Percentiles rank a stretch among this genome's conserved stretches.
Conservation (phyloP, 2,797 vertebrate genomes). For the Muscicapa striata region DNA sequence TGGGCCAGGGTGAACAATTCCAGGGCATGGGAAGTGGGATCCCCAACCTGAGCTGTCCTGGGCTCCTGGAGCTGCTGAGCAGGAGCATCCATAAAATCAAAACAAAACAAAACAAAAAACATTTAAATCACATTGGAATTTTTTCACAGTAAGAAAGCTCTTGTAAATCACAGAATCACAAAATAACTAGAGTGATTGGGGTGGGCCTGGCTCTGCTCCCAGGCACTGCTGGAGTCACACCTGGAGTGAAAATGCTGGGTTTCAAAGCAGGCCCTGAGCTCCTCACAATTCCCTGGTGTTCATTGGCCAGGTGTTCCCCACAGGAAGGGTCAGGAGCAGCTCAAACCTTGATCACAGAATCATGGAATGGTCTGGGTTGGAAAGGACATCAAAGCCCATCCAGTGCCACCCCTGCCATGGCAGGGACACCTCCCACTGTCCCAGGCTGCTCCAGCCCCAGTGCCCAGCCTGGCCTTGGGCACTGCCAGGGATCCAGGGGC, state of each 20-base stretch:
- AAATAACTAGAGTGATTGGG: too few relatives aligned
- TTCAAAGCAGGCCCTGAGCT: too few relatives aligned
- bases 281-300: too few relatives aligned
- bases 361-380: too few relatives aligned
- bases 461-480: neutral
- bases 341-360: too few relatives aligned
- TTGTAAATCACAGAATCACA: neutral
- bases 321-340: too few relatives aligned
- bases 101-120: too few relatives aligned
- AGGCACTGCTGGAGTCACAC: too few relatives aligned
- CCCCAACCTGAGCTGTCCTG: neutral
- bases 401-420: neutral
- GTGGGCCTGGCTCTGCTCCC: too few relatives aligned
- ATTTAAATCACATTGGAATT: neutral
- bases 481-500: neutral
- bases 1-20: neutral
- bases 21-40: rapidly evolving
- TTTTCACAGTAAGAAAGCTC: neutral
- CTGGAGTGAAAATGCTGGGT: too few relatives aligned
- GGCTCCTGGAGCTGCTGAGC: neutral
- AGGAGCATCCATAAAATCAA: neutral
- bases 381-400: neutral
- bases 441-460: neutral
- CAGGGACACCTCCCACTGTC: neutral
- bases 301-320: too few relatives aligned